Conservation (phyloP, 1,140 invertebrate species). For the Zeugodacus cucurbitae region DNA sequence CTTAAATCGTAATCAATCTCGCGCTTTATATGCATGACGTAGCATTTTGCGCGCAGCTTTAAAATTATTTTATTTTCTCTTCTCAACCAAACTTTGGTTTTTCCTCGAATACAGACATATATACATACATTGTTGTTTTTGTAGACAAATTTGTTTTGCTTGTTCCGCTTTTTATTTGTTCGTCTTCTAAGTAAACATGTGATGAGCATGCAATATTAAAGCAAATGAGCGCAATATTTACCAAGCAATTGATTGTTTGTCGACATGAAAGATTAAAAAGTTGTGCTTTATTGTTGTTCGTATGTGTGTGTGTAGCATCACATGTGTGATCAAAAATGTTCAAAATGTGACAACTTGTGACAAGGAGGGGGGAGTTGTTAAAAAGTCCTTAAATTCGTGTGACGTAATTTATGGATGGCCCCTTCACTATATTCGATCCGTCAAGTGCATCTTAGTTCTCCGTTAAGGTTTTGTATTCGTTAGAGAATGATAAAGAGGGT, state of each 20-base stretch:
- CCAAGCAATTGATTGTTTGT: background rate
- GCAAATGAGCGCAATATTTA: background rate
- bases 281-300: background rate
- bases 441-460: no score
- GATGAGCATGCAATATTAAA: background rate
- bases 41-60: background rate
- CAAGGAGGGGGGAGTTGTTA: no score
- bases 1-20: constrained; percentile 30
- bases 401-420: no score
- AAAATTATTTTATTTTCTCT: constrained; percentile 8
- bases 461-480: no score
- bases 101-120: no score
- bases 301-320: background rate
- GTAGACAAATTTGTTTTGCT: background rate
- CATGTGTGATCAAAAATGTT: background rate
- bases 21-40: background rate
- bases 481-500: no score
- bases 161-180: background rate
- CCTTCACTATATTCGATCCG: no score
- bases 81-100: background rate
- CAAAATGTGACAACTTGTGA: no score
- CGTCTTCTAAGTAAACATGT: background rate
- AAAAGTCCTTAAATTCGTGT: no score
- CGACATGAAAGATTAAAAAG: background rate
- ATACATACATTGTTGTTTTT: background rate